Percentiles rank a stretch among this genome's conserved stretches.
phyloP scores from a whole-genome alignment of 2,888 invertebrate species.

The Drosophila dives region DNA sequence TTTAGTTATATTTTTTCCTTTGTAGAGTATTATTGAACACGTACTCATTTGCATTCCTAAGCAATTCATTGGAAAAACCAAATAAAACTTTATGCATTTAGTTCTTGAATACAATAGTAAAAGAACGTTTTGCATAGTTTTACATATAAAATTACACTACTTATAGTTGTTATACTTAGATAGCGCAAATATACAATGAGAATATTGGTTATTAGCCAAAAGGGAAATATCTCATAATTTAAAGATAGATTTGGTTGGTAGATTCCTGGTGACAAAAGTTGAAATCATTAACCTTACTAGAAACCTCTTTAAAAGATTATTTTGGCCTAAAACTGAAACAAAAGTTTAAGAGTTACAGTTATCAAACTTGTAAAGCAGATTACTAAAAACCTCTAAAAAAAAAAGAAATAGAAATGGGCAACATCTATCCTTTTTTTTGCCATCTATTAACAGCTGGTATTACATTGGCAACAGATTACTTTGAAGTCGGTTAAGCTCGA shows the following conservation, averaged over 20 bases:
- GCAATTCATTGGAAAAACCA: conserved; percentile 1
- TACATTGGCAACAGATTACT: background rate
- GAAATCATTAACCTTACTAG: background rate
- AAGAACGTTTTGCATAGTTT: conserved; percentile 34
- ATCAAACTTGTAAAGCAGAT: too few species aligned
- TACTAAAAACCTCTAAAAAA: background rate
- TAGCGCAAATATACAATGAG: background rate
- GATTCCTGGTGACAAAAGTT: background rate
- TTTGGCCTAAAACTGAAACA: background rate
- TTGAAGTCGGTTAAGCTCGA: background rate
- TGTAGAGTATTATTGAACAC: background rate
- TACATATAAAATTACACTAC: conserved; percentile 42
- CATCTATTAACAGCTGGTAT: background rate
- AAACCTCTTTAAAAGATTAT: background rate
- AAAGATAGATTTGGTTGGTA: background rate
- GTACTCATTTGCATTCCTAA: background rate
- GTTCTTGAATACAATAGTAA: conserved; percentile 19
- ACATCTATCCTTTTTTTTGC: background rate
- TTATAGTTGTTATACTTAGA: background rate
- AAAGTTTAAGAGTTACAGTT: background rate
- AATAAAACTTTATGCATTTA: background rate
- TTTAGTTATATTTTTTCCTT: background rate
- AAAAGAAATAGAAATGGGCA: background rate
- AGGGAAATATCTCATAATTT: background rate
- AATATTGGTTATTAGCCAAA: background rate